Conservation (phyloP, 2,797 vertebrate species). For the Hydrolagus colliei region DNA sequence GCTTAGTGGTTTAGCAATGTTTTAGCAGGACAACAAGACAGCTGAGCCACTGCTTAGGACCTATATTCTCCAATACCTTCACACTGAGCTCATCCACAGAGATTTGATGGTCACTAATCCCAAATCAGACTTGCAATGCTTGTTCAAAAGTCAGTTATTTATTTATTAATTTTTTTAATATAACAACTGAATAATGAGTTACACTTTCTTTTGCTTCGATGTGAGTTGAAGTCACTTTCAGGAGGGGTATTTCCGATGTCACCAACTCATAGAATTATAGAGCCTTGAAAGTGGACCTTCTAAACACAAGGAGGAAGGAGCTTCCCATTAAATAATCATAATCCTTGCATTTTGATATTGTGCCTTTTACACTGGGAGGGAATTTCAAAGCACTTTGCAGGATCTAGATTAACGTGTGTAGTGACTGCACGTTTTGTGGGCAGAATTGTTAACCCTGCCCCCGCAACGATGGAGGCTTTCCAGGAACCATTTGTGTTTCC, state of each 20-base stretch:
- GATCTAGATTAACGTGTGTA: too few relatives aligned
- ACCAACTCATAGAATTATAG: too few relatives aligned
- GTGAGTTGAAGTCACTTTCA: not conserved
- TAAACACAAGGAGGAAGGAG: not conserved
- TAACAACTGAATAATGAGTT: not conserved
- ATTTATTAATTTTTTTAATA: too few relatives aligned
- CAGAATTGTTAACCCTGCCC: too few relatives aligned
- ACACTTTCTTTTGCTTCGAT: not conserved
- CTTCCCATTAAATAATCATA: not conserved
- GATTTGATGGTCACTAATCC: not conserved
- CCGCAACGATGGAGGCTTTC: too few relatives aligned
- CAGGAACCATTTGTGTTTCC: not conserved
- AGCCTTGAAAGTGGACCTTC: too few relatives aligned
- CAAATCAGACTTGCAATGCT: not conserved
- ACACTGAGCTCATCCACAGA: not conserved
- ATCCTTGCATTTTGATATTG: not conserved
- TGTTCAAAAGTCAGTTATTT: not conserved
- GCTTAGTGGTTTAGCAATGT: not conserved
- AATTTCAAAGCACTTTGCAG: too few relatives aligned
- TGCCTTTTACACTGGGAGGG: too few relatives aligned
- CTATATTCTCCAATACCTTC: not conserved
- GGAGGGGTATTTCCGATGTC: too few relatives aligned
- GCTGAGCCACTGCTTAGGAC: not conserved
- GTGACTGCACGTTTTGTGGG: too few relatives aligned
- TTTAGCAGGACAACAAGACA: not conserved